A percentile compares a stretch with the other conserved stretches of the same genome.
These are phyloP conservation scores for Mylabris sibirica DNA, from an alignment of 2,888 invertebrate species.

Conservation along the genomic window DNA sequence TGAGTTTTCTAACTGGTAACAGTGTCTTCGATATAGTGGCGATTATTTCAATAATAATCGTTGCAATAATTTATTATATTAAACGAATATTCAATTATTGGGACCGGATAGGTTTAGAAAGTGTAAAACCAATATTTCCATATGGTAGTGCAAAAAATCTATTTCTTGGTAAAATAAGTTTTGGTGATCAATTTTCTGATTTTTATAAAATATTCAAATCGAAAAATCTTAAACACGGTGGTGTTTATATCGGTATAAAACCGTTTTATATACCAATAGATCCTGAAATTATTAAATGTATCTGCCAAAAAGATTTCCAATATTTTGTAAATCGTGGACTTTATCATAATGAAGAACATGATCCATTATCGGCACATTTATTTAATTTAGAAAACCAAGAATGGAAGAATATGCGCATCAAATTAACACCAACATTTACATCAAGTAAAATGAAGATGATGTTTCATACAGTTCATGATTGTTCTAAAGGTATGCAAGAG, in stretches of 20 bases:
- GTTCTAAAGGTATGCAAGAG: conserved; percentile 23
- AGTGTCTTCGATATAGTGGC: neutral
- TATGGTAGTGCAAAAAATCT: neutral
- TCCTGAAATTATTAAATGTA: conserved; percentile 47
- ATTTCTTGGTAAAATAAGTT: neutral
- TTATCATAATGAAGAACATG: conserved; percentile 42
- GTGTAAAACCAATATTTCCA: neutral
- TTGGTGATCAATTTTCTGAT: neutral
- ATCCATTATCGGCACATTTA: conserved; percentile 44
- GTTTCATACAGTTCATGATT: conserved; percentile 48
- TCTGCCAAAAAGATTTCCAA: conserved; percentile 51
- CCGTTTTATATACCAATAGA: neutral
- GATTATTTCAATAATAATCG: neutral
- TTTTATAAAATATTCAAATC: neutral
- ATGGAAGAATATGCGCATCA: conserved; percentile 56
- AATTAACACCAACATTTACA: conserved; percentile 50
- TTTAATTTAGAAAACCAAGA: conserved; percentile 45
- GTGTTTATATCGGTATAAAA: neutral
- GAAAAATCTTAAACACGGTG: neutral
- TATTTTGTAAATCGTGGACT: conserved; percentile 49
- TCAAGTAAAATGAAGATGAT: conserved; percentile 50
- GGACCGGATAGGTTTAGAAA: neutral
- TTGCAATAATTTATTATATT: conserved; percentile 8
- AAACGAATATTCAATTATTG: conserved; percentile 24
- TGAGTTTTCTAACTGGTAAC: neutral